Evolutionary conservation across 2,888 invertebrate genomes (phyloP), one percentile per base, ranked within the genome.

Genomic region (Agonopterix subpropinquella): DNA sequence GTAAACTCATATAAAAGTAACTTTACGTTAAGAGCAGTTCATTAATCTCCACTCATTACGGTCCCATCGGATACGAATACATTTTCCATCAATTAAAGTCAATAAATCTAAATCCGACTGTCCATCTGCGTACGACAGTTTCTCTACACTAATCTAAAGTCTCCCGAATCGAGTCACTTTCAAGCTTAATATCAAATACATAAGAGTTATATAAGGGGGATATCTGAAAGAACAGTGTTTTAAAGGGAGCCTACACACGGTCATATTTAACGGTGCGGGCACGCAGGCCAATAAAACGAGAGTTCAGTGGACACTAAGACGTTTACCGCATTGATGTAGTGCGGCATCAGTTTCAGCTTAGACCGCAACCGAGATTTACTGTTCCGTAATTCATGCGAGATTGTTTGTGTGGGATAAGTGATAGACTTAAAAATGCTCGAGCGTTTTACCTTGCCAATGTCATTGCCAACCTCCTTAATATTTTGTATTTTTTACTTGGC

Each of bases 321-420:
- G 71, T 73, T 75, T 73, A 73, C 70, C 68, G 62, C 68, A 72
- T 73, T 76, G 77, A 79, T 76, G 65, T 73, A 79, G 67, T 64
- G 63, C 73, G 66, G 71, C 75, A 76, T 80, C 77, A 77, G 76
- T 77, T 77, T 73, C 75, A 74, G 72, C 66, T 72, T 68, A 73
- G 65, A 67, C 69, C 65, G 65, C 73, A 65, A 67, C 65, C 64
- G 65, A 72, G 77, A 78, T 77, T 76, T 77, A 78, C 70, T 68
- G 70, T 67, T 67, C 63, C 69, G 67, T 69, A 67, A 71, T 65
- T 68, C 71, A 71, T 65, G 62, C 61, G 54, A 59, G 48, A 53
- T 61, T 60, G 65, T 69, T 62, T 62, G 56, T 63, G 58, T 54
- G 53, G 45, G 15, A 28, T 35, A 39, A 45, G 45, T 9, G 18